Evolutionary conservation across 1,140 invertebrate genomes (phyloP).

Genomic region (Cydia strobilella): DNA sequence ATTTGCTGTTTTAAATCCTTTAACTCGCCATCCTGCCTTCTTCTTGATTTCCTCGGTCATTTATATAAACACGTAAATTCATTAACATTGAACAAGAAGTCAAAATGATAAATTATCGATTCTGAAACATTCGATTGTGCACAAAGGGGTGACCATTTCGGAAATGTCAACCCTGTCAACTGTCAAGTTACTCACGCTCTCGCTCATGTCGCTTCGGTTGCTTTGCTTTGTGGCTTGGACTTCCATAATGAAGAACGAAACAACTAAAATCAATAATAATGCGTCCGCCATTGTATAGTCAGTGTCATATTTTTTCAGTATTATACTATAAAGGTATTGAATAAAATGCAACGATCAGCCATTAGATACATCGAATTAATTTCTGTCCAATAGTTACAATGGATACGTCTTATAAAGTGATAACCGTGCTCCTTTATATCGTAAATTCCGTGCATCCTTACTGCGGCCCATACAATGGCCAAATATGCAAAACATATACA

Average conservation of each 20-base stretch:
- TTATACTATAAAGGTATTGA: constrained; percentile 50
- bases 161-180: constrained; percentile 15
- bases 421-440: constrained; percentile 56
- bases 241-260: constrained; percentile 26
- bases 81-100: no score
- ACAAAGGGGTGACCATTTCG: neutral
- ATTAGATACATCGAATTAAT: constrained; percentile 42
- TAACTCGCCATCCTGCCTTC: neutral
- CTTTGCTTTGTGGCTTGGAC: constrained; percentile 26
- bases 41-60: neutral
- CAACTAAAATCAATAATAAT: constrained; percentile 74
- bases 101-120: neutral
- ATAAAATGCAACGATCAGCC: constrained; percentile 65
- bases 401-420: constrained; percentile 43
- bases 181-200: constrained; percentile 24
- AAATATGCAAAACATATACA: constrained; percentile 91
- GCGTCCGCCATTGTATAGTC: constrained; percentile 71
- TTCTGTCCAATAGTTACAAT: constrained; percentile 46
- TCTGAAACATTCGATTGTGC: neutral
- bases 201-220: constrained; percentile 17
- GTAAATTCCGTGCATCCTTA: constrained; percentile 77
- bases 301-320: constrained; percentile 52
- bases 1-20: neutral
- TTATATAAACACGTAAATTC: no score
- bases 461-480: constrained; percentile 93